phyloP scores from a whole-genome alignment of 2,888 invertebrate genomes.

The Tortrix viridana region DNA sequence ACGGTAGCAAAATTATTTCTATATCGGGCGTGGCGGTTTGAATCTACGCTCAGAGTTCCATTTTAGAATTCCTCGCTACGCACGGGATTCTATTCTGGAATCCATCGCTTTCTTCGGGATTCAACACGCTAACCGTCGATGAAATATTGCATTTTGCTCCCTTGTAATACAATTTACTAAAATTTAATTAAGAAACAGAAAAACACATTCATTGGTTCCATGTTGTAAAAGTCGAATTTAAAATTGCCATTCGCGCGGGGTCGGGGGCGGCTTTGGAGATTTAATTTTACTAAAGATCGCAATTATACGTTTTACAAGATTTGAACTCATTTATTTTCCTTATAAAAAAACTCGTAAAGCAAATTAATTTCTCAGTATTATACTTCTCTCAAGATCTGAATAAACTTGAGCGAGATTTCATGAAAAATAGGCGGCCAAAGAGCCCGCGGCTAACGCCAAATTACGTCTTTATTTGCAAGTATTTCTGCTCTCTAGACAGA shows the following conservation, averaged over 20 bases:
- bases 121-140: no score
- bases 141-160: no score
- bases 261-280: constrained; percentile 59
- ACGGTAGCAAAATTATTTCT: no score
- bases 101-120: no score
- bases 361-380: constrained; percentile 80
- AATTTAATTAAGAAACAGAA: constrained; percentile 13
- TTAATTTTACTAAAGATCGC: constrained; percentile 72
- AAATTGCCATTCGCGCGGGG: constrained; percentile 53
- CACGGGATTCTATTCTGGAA: no score
- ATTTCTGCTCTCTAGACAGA: constrained; percentile 53
- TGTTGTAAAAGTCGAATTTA: constrained; percentile 49
- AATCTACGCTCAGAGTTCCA: no score
- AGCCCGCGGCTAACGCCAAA: constrained; percentile 77
- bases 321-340: constrained; percentile 75
- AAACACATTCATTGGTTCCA: constrained; percentile 30
- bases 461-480: constrained; percentile 80
- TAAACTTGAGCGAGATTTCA: constrained; percentile 78
- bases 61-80: no score
- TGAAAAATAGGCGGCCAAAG: constrained; percentile 69
- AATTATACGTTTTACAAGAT: constrained; percentile 74
- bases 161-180: no score
- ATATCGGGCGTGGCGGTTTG: no score
- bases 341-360: constrained; percentile 69
- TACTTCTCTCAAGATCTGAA: constrained; percentile 79